Percentiles rank a stretch among this genome's conserved stretches.
phyloP scores from a whole-genome alignment of 2,888 invertebrate genomes.

The Platycnemis pennipes region DNA sequence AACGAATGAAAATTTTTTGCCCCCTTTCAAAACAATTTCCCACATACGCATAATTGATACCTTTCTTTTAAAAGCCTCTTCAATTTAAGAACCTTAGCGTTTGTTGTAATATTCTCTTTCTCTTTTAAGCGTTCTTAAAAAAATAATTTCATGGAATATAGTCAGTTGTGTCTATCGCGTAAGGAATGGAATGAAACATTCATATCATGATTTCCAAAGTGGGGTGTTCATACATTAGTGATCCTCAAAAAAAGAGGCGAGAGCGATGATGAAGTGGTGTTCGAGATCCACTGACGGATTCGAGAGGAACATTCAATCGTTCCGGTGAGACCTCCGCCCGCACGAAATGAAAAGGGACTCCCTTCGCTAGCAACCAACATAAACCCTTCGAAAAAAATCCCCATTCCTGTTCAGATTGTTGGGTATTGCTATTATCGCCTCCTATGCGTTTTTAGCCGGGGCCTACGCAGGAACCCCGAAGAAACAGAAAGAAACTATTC shows the following conservation, averaged over 20 bases:
- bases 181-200: slow-evolving; percentile 46
- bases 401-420: too few species aligned
- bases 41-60: neutral
- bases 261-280: neutral
- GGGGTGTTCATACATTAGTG: neutral
- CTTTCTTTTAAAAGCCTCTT: neutral
- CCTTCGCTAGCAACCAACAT: too few species aligned
- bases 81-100: neutral
- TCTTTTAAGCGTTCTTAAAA: slow-evolving; percentile 25
- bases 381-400: too few species aligned
- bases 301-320: neutral
- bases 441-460: too few species aligned
- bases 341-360: neutral
- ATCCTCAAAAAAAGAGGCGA: neutral
- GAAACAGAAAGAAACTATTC: too few species aligned
- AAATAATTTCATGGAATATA: slow-evolving; percentile 29
- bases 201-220: neutral
- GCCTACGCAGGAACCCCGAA: too few species aligned
- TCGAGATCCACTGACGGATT: neutral
- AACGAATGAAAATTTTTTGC: neutral
- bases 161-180: slow-evolving; percentile 14
- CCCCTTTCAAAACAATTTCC: neutral
- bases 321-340: neutral
- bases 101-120: neutral
- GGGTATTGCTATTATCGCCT: too few species aligned